Conservation (phyloP, 2,113 vertebrate genomes). For the Brachyistius frenatus region DNA sequence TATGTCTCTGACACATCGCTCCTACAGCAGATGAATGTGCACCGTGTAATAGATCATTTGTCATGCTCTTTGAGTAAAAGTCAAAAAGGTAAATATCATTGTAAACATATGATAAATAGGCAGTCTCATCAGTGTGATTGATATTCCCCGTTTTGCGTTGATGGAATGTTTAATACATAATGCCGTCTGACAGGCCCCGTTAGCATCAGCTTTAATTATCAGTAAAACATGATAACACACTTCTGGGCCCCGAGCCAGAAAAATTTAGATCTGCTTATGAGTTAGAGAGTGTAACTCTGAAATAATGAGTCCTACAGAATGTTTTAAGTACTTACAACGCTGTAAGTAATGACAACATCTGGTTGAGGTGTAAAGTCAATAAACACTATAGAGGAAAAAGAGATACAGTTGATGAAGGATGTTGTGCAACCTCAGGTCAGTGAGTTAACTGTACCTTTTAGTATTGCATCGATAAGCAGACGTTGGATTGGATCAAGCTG, state of each 20-base stretch:
- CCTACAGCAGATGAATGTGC: conserved; percentile 20
- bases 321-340: neutral
- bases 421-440: conserved; percentile 53
- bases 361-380: conserved; percentile 41
- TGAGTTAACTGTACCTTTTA: conserved; percentile 58
- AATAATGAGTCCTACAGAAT: conserved; percentile 40
- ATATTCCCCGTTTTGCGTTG: conserved; percentile 42
- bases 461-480: conserved; percentile 64
- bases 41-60: conserved; percentile 35
- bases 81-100: conserved; percentile 62
- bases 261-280: conserved; percentile 36
- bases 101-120: conserved; percentile 62
- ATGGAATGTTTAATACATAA: conserved; percentile 65
- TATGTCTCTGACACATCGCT: conserved; percentile 19
- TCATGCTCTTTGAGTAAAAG: conserved; percentile 61
- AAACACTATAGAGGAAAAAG: neutral
- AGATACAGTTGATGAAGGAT: conserved; percentile 39
- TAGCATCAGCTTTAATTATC: conserved; percentile 63
- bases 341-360: conserved; percentile 37
- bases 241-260: conserved; percentile 39
- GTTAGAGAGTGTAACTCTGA: conserved; percentile 25
- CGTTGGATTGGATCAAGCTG: conserved; percentile 43
- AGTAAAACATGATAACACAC: conserved; percentile 39
- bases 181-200: conserved; percentile 43
- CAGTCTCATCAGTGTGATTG: conserved; percentile 57